Evolutionary conservation across 2,113 vertebrate species (phyloP).

Genomic region (Rynchops niger): DNA sequence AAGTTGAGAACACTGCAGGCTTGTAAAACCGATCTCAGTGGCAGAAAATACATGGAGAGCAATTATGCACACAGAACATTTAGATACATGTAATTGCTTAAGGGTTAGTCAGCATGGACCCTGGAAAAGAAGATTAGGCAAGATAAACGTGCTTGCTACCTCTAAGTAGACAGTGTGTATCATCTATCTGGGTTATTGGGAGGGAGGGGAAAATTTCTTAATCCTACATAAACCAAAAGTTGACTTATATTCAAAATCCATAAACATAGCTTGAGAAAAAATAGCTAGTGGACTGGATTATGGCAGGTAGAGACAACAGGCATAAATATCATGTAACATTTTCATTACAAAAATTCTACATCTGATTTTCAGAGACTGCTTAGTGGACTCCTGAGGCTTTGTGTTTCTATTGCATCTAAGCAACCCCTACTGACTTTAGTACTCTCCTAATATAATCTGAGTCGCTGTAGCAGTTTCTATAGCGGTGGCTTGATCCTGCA

Average conservation of each 20-base stretch:
- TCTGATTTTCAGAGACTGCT: background rate
- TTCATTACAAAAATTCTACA: background rate
- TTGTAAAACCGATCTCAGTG: background rate
- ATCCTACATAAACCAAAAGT: constrained; percentile 2
- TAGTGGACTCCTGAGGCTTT: background rate
- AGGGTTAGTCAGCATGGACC: constrained; percentile 31
- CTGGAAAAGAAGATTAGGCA: constrained; percentile 54
- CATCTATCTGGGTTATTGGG: constrained; percentile 11
- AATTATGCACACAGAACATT: constrained; percentile 47
- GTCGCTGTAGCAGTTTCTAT: background rate
- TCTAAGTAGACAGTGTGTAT: background rate
- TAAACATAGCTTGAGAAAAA: background rate
- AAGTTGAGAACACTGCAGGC: background rate
- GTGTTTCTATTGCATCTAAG: background rate
- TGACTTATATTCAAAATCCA: constrained; percentile 13
- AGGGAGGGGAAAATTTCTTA: background rate
- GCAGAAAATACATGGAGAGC: constrained; percentile 37
- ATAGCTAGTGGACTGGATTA: background rate
- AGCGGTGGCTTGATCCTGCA: background rate
- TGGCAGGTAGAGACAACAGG: background rate
- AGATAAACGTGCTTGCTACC: constrained; percentile 23
- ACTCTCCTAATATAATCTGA: background rate
- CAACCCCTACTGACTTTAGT: background rate
- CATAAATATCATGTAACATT: background rate
- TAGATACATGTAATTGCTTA: constrained; percentile 55